phyloP scores from a whole-genome alignment of 2,113 vertebrate species.

The Seriola aureovittata region DNA sequence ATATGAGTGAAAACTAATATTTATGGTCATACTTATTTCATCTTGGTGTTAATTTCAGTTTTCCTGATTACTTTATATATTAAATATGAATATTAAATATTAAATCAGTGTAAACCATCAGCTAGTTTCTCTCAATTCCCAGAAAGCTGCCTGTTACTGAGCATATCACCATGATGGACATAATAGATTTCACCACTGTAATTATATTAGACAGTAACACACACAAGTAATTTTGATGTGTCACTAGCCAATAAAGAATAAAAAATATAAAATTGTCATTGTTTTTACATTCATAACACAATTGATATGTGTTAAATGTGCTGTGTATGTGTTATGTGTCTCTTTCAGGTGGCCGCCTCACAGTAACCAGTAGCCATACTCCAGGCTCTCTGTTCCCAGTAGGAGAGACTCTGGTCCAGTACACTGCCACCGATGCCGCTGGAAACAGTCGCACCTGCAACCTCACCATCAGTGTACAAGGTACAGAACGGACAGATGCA shows the following conservation, averaged over 20 bases:
- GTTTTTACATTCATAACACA: neutral
- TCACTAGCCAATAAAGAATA: too few species aligned
- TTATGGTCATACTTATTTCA: neutral
- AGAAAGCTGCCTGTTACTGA: neutral
- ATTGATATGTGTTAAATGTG: neutral
- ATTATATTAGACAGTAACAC: too few species aligned
- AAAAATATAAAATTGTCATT: neutral
- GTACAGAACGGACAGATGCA: conserved; percentile 65
- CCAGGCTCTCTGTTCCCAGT: conserved; percentile 90
- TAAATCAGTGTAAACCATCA: neutral
- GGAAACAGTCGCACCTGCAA: conserved; percentile 95
- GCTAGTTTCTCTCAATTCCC: neutral
- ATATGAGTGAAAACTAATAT: neutral
- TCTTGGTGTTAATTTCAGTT: neutral
- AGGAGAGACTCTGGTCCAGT: conserved; percentile 90
- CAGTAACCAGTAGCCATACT: conserved; percentile 87
- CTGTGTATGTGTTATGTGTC: neutral
- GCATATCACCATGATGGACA: too few species aligned
- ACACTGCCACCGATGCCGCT: conserved; percentile 90
- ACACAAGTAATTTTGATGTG: too few species aligned
- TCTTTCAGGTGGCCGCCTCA: conserved; percentile 85
- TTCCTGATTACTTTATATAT: too few species aligned
- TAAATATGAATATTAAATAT: too few species aligned
- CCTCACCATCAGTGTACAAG: conserved; percentile 91
- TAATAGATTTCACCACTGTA: too few species aligned